phyloP scores from a whole-genome alignment of 2,888 invertebrate species.

The Xanthia togata region DNA sequence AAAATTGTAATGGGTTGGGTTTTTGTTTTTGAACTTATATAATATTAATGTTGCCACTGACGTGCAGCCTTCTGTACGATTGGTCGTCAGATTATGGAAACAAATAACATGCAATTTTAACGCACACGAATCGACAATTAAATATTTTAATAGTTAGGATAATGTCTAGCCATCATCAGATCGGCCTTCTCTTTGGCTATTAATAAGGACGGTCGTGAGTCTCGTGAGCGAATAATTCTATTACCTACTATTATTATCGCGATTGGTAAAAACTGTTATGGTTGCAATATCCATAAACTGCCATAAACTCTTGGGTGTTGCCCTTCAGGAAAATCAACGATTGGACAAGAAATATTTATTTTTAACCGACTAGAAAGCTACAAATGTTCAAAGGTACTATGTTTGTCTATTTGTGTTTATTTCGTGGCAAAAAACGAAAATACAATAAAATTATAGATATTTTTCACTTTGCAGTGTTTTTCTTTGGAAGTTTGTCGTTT shows the following conservation, averaged over 20 bases:
- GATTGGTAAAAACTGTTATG: conserved; percentile 17
- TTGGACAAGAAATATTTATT: not conserved
- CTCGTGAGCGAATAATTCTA: conserved; percentile 30
- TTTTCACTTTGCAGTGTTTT: too few relatives aligned
- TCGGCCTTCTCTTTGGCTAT: conserved; percentile 14
- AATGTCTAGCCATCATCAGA: not conserved
- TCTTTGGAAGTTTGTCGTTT: too few relatives aligned
- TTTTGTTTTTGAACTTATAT: too few relatives aligned
- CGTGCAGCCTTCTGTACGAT: too few relatives aligned
- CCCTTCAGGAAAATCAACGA: conserved; percentile 19
- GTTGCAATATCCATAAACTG: conserved; percentile 29
- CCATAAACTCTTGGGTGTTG: conserved; percentile 19
- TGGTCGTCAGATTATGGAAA: not conserved
- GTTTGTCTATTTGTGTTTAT: too few relatives aligned
- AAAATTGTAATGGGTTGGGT: too few relatives aligned
- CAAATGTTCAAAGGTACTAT: too few relatives aligned
- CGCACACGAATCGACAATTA: conserved; percentile 11
- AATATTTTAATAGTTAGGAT: conserved; percentile 13
- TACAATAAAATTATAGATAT: too few relatives aligned
- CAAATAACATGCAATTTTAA: not conserved
- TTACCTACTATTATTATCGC: conserved; percentile 17
- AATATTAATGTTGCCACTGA: not conserved
- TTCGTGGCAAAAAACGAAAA: too few relatives aligned
- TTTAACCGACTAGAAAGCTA: too few relatives aligned
- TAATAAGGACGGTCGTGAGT: conserved; percentile 29